A percentile compares a stretch with the other conserved stretches of the same genome.
Evolutionary conservation across 2,797 vertebrate genomes (phyloP).

Genomic region (Sebastes oblongus): DNA sequence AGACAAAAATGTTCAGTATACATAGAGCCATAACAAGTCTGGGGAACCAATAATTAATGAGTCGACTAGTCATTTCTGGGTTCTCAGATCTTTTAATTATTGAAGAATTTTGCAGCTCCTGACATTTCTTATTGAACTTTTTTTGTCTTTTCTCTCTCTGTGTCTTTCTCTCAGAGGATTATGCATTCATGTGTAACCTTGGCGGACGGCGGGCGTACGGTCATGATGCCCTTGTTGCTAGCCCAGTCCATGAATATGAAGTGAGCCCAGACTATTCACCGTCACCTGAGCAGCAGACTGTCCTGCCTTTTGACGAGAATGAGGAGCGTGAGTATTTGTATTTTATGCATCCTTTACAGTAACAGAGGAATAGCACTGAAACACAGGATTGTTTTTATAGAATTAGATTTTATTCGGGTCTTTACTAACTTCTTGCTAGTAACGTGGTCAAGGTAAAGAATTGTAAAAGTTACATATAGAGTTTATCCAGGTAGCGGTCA

Average conservation of each 20-base stretch:
- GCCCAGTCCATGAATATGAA: conserved; percentile 76
- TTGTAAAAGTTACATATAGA: background rate
- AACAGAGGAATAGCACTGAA: background rate
- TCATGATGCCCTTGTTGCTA: conserved; percentile 88
- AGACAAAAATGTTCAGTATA: background rate
- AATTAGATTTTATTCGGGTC: background rate
- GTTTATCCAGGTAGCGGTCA: background rate
- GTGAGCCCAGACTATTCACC: conserved; percentile 58
- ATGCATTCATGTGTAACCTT: conserved; percentile 92
- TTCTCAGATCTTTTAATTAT: background rate
- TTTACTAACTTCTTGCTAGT: background rate
- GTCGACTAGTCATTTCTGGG: background rate
- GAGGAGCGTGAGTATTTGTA: conserved; percentile 73
- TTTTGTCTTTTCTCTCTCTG: background rate
- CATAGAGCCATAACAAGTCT: background rate
- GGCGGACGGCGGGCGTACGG: conserved; percentile 85
- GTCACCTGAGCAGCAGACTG: conserved; percentile 40
- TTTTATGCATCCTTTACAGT: background rate
- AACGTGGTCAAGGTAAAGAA: background rate
- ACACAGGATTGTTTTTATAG: background rate
- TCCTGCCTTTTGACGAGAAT: conserved; percentile 58
- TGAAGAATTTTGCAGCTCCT: background rate
- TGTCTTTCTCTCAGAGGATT: conserved; percentile 82
- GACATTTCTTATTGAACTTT: background rate
- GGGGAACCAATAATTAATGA: background rate